Conservation (phyloP, 1,140 invertebrate species). For the Diachasma alloeum region DNA sequence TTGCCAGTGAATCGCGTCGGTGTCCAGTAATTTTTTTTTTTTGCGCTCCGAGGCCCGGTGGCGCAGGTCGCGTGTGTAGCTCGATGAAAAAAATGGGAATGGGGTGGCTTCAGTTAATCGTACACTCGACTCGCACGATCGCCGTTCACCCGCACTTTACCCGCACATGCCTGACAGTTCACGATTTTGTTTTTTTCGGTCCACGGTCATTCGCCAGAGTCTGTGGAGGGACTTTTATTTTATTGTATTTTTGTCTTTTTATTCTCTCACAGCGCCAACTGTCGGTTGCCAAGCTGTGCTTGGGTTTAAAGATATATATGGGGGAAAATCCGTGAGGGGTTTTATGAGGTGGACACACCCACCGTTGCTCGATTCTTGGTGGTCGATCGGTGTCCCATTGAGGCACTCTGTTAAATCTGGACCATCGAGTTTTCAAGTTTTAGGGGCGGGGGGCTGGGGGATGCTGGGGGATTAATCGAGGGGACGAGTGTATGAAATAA, state of each 20-base stretch:
- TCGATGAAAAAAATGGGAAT: not conserved
- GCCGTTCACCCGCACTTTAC: not conserved
- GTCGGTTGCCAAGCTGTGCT: not conserved
- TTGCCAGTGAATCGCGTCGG: not conserved
- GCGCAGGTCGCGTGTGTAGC: not conserved
- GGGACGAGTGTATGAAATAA: not conserved
- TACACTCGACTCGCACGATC: constrained; percentile 1
- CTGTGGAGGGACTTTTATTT: not conserved
- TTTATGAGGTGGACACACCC: constrained; percentile 16
- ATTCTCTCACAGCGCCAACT: not conserved
- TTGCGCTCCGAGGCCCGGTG: not conserved
- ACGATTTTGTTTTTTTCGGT: not conserved
- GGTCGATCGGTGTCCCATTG: constrained; percentile 25
- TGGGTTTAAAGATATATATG: not conserved
- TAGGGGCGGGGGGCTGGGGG: not conserved
- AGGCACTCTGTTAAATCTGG: constrained; percentile 15
- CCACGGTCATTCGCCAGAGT: not conserved
- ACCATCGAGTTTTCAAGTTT: not conserved
- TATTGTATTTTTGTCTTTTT: not conserved
- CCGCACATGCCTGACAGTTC: not conserved
- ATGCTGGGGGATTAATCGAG: not conserved
- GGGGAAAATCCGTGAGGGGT: not conserved
- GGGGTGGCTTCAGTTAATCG: not conserved
- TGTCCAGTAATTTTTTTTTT: constrained; percentile 10
- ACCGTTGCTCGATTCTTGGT: constrained; percentile 17